phyloP scores from a whole-genome alignment of 2,888 invertebrate genomes.

The Pseudanteris insignis region DNA sequence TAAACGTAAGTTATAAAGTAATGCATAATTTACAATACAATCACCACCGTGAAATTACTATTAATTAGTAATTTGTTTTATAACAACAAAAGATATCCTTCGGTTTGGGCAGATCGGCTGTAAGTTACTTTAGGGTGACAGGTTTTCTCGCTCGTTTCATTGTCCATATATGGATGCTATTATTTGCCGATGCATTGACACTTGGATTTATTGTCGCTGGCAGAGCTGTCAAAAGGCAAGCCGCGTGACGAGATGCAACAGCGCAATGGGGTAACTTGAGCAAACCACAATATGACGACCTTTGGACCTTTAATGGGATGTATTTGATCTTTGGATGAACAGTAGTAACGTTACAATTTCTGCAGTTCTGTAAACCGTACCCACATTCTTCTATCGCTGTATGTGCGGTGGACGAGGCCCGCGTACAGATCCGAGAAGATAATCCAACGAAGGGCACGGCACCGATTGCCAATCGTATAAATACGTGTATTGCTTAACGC shows the following conservation, averaged over 20 bases:
- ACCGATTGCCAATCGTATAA: conserved; percentile 14
- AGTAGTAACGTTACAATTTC: conserved; percentile 43
- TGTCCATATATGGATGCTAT: conserved; percentile 45
- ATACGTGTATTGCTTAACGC: conserved; percentile 6
- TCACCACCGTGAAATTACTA: not conserved
- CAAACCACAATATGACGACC: conserved; percentile 56
- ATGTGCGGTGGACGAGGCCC: conserved; percentile 4
- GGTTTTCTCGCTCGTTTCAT: conserved; percentile 11
- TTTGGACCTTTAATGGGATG: conserved; percentile 61
- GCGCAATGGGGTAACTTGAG: conserved; percentile 50
- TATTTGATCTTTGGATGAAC: conserved; percentile 53
- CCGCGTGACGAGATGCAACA: conserved; percentile 53
- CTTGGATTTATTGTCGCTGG: conserved; percentile 50
- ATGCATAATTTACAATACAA: no score
- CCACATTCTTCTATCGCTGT: conserved; percentile 54
- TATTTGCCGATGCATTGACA: conserved; percentile 47
- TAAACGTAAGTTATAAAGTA: no score
- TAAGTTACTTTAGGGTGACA: not conserved
- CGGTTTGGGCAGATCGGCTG: not conserved
- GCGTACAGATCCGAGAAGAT: conserved; percentile 26
- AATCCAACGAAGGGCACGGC: conserved; percentile 35
- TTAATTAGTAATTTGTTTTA: conserved; percentile 9
- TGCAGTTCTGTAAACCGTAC: conserved; percentile 51
- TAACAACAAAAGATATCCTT: not conserved
- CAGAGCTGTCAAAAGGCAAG: conserved; percentile 56